A percentile compares a stretch with the other conserved stretches of the same genome.
These are phyloP conservation scores for Leuctra nigra DNA, from an alignment of 2,888 invertebrate species.

Conservation along the genomic window DNA sequence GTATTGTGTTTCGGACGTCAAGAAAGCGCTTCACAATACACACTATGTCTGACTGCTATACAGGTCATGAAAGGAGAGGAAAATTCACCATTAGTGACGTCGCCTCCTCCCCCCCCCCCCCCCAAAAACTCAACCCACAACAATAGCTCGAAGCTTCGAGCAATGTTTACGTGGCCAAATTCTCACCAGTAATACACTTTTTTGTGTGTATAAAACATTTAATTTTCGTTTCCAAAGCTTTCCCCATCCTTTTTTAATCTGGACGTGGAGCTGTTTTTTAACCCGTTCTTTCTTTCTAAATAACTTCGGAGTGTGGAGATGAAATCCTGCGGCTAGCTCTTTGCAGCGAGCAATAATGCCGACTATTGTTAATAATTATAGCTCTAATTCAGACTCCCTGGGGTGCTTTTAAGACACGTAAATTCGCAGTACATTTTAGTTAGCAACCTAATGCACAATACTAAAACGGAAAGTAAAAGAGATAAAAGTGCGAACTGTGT, in stretches of 20 bases:
- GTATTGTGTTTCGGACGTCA: no score
- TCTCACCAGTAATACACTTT: background rate
- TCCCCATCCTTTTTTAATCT: background rate
- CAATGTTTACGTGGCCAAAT: background rate
- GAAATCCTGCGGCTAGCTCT: background rate
- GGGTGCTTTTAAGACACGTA: background rate
- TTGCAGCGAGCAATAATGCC: background rate
- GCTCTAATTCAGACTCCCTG: background rate
- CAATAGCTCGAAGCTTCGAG: background rate
- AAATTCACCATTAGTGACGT: background rate
- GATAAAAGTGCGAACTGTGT: no score
- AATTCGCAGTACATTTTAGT: background rate
- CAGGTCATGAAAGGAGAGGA: background rate
- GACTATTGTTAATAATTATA: slow-evolving; percentile 2
- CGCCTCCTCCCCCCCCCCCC: background rate
- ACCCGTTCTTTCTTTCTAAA: background rate
- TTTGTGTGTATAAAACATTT: background rate
- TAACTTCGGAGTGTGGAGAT: slow-evolving; percentile 7
- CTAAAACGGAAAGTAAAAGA: background rate
- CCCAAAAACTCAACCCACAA: background rate
- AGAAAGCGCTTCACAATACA: no score
- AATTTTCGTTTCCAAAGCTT: background rate
- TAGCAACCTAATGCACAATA: background rate
- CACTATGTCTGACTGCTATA: no score
- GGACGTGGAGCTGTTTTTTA: background rate